These are phyloP conservation scores for Apodemia hepburni DNA, from an alignment of 2,888 invertebrate species.

Conservation along the genomic window DNA sequence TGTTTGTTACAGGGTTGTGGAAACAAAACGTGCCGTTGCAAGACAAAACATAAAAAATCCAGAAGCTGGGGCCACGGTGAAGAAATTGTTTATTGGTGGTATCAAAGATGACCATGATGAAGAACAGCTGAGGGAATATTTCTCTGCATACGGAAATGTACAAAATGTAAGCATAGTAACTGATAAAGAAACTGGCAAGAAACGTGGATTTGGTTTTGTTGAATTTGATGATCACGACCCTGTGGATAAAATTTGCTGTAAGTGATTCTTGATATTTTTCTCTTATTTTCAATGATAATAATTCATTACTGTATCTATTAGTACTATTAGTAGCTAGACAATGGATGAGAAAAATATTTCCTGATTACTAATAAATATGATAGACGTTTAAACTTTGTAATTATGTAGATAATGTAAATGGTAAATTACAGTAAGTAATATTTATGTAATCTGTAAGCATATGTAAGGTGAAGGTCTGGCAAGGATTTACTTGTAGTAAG, in stretches of 20 bases:
- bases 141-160: constrained; percentile 90
- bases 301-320: too few relatives aligned
- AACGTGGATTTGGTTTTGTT: constrained; percentile 97
- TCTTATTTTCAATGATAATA: too few relatives aligned
- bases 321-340: too few relatives aligned
- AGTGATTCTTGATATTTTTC: constrained; percentile 65
- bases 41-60: constrained; percentile 94
- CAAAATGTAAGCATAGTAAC: constrained; percentile 93
- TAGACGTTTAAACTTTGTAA: too few relatives aligned
- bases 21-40: constrained; percentile 98
- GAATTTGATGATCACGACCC: constrained; percentile 98
- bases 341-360: too few relatives aligned
- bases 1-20: constrained; percentile 85
- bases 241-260: constrained; percentile 97
- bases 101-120: constrained; percentile 97
- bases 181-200: constrained; percentile 96
- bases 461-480: too few relatives aligned
- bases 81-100: constrained; percentile 97
- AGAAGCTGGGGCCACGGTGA: constrained; percentile 95
- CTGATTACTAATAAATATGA: too few relatives aligned
- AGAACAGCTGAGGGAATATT: constrained; percentile 92
- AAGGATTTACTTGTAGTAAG: too few relatives aligned
- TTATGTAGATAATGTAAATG: too few relatives aligned
- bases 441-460: too few relatives aligned
- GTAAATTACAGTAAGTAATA: too few relatives aligned